These are phyloP conservation scores for Catharus ustulatus DNA, from an alignment of 2,797 vertebrate species.

Conservation along the genomic window DNA sequence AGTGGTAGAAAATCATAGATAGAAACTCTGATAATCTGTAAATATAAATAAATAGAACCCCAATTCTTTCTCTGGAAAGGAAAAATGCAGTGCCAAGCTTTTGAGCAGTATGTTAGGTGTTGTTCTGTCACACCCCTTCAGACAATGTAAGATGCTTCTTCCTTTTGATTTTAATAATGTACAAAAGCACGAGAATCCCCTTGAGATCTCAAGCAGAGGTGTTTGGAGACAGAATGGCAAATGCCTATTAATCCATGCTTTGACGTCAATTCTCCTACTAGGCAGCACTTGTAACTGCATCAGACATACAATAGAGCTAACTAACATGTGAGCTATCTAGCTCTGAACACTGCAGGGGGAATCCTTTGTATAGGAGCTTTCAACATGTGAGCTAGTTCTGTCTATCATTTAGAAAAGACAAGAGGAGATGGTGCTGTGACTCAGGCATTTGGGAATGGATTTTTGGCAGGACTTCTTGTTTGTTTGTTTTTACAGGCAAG, in stretches of 20 bases:
- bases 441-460: background rate
- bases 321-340: background rate
- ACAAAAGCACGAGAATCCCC: conserved; percentile 16
- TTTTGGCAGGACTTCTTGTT: conserved; percentile 34
- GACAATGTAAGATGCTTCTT: background rate
- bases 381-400: conserved; percentile 30
- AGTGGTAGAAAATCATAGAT: background rate
- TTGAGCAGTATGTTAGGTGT: background rate
- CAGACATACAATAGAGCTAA: conserved; percentile 39
- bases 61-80: background rate
- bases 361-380: conserved; percentile 28
- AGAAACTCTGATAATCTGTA: background rate
- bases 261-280: conserved; percentile 48
- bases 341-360: conserved; percentile 31
- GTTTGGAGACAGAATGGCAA: conserved; percentile 28
- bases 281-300: conserved; percentile 40
- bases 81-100: background rate
- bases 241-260: conserved; percentile 41
- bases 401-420: conserved; percentile 35
- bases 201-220: conserved; percentile 21
- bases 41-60: background rate
- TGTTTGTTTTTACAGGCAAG: conserved; percentile 14
- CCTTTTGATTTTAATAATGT: conserved; percentile 3
- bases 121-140: conserved; percentile 1
- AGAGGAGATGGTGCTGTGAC: background rate